Evolutionary conservation across 2,797 vertebrate species (phyloP).

Genomic region (Poecile montanus): DNA sequence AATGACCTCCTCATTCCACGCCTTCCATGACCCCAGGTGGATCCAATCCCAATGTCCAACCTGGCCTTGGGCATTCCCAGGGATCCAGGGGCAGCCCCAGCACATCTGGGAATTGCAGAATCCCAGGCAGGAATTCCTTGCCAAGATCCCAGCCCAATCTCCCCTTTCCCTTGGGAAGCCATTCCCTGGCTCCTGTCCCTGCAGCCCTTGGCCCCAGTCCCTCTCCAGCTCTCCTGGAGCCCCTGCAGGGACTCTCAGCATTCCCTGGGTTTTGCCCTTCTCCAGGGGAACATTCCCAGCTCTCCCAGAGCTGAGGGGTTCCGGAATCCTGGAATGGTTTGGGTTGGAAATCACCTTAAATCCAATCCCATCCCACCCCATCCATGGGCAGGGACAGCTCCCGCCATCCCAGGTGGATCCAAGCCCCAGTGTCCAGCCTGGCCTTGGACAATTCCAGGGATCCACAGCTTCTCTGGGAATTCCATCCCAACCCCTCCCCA

Average conservation of each 20-base stretch:
- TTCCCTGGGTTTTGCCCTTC: too few species aligned
- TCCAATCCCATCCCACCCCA: too few species aligned
- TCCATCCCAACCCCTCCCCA: background rate
- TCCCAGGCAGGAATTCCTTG: background rate
- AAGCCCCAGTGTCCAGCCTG: background rate
- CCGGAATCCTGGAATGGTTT: too few species aligned
- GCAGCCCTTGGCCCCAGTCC: too few species aligned
- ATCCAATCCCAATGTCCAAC: fast-evolving
- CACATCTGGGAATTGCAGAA: background rate
- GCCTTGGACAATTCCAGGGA: fast-evolving
- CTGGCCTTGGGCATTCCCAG: fast-evolving
- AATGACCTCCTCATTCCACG: background rate
- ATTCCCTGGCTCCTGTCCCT: too few species aligned
- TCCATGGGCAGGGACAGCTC: background rate
- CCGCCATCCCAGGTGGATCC: background rate
- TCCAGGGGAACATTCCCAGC: too few species aligned
- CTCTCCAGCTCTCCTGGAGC: too few species aligned
- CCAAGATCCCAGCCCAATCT: background rate
- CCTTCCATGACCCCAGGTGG: fast-evolving
- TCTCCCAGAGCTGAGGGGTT: too few species aligned
- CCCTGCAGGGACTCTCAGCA: too few species aligned
- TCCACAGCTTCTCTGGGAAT: background rate
- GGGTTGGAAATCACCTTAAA: too few species aligned
- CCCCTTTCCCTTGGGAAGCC: background rate
- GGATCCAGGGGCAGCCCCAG: background rate